These are phyloP conservation scores for Rhizoglyphus robini DNA, from an alignment of 1,140 invertebrate genomes.

Conservation along the genomic window DNA sequence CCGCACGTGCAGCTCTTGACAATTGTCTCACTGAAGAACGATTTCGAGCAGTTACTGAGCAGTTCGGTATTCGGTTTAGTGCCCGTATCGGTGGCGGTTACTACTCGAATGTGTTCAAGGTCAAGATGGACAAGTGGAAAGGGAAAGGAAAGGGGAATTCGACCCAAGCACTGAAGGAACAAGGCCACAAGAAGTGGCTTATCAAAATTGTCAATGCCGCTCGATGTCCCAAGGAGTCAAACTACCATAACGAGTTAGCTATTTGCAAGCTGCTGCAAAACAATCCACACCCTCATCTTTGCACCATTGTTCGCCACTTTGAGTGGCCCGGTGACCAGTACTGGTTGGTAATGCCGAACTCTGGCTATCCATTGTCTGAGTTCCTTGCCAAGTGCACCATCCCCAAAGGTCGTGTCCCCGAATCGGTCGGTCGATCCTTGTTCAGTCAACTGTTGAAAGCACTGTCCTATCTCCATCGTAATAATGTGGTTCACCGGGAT, in stretches of 20 bases:
- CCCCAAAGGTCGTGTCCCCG: not conserved
- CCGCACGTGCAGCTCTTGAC: not conserved
- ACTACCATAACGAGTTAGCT: not conserved
- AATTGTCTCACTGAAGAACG: not conserved
- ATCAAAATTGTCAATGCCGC: slow-evolving; percentile 8
- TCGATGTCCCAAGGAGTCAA: slow-evolving; percentile 6
- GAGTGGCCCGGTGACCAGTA: not conserved
- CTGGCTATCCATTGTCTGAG: not conserved
- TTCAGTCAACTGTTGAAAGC: not conserved
- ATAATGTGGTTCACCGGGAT: slow-evolving; percentile 6
- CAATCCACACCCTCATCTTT: not conserved
- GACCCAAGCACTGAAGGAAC: not conserved
- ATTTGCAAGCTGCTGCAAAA: not conserved
- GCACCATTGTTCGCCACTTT: not conserved
- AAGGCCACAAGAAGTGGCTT: not conserved
- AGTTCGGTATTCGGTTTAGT: not conserved
- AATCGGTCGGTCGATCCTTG: not conserved
- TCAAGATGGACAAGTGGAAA: too few relatives aligned
- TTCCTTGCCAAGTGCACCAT: not conserved
- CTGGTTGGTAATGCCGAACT: not conserved
- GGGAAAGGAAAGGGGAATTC: too few relatives aligned
- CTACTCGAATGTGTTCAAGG: not conserved
- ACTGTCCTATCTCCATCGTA: not conserved
- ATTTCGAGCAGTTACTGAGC: not conserved
- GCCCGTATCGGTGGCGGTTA: not conserved